Evolutionary conservation across 2,113 vertebrate genomes (phyloP), one percentile per base, ranked within the genome.

Genomic region (Nematolebias whitei): DNA sequence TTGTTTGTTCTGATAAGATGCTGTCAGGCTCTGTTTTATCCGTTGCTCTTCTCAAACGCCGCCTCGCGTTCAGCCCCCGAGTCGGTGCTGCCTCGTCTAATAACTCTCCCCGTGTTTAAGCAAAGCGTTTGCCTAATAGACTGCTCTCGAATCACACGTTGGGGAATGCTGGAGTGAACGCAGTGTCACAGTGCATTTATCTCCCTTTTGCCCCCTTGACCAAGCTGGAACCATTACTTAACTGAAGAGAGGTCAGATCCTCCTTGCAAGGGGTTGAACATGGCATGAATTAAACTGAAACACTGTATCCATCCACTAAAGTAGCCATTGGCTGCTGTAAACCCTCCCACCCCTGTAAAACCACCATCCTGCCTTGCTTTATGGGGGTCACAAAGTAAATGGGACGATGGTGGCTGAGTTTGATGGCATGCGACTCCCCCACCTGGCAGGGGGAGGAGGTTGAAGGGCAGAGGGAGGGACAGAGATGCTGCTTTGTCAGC

Each of bases 181-280:
- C 74, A 73, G 77, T 87, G 90, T 90, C 89, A 88, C 86, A 82
- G 64, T 45, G 81, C 84, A 92, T 90, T 87, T 88, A 85, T 89
- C 85, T 88, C 59, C 75, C 73, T 22, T 67, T 75, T 75, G 63
- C 74, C 80, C 87, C 72, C n/a, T 18, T 61, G 43, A 72, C 80
- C 73, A 67, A 47, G 24, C 58, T 54, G 71, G 68, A 84, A 80
- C 79, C 80, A 87, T 88, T 90, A 84, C 88, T 87, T 89, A 89
- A 90, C 85, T 83, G 82, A 78, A 76, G 79, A 83, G 82, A 86
- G 90, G 90, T 89, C 88, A 90, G 80, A 89, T 69, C 77, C 81
- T 83, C 82, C 78, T 82, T 69, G 63, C 74, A 84, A 85, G 57
- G n/a, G 77, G 78, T 67, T 14, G 40, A 78, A 62, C 54, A 44